phyloP scores from a whole-genome alignment of 2,113 vertebrate species.

The Geococcyx californianus region DNA sequence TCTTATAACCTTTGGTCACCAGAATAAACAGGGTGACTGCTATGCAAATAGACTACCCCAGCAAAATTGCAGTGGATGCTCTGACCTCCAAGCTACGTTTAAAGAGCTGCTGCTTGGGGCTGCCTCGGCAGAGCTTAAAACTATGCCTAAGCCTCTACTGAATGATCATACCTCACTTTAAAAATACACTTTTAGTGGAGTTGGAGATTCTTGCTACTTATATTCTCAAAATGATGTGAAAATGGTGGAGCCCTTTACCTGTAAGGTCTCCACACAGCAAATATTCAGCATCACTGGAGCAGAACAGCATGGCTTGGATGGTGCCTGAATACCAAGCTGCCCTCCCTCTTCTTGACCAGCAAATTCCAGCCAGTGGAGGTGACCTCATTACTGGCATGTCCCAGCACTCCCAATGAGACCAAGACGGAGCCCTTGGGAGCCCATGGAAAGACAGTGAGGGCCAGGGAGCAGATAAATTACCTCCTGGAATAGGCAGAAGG shows the following conservation, averaged over 20 bases:
- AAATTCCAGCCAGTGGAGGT: neutral
- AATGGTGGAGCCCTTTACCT: neutral
- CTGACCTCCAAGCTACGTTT: neutral
- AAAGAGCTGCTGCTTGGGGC: neutral
- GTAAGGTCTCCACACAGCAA: neutral
- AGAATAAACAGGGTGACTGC: neutral
- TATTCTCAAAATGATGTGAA: accelerated
- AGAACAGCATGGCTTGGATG: neutral
- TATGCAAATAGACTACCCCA: neutral
- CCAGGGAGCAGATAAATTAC: neutral
- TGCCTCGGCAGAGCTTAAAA: neutral
- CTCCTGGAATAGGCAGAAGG: neutral
- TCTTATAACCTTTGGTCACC: neutral
- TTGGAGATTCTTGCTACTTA: neutral
- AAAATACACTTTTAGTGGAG: neutral
- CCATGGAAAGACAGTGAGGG: neutral
- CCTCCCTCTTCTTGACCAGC: neutral
- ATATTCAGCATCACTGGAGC: neutral
- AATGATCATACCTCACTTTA: neutral
- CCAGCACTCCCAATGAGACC: neutral
- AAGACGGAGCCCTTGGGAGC: neutral
- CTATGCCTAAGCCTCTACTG: neutral
- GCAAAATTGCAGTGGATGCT: neutral
- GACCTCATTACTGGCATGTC: neutral
- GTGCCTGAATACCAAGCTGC: neutral